Conservation (phyloP, 2,113 vertebrate species). For the Heliornis fulica region DNA sequence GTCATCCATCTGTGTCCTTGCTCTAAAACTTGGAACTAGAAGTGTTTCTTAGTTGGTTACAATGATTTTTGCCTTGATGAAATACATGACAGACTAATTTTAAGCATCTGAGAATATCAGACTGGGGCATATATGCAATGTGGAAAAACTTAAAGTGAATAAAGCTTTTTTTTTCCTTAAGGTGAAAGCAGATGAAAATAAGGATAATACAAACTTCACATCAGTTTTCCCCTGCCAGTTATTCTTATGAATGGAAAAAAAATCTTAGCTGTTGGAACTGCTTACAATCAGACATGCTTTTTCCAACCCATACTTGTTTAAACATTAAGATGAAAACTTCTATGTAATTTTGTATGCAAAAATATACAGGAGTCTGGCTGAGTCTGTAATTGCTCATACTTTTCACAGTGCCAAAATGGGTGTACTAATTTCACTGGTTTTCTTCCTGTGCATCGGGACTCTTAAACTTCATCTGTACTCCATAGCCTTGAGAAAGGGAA, state of each 20-base stretch:
- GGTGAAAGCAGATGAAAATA: constrained; percentile 14
- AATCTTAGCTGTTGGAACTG: neutral
- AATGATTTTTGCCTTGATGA: neutral
- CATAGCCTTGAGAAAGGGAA: neutral
- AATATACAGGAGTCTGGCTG: neutral
- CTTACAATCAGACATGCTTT: neutral
- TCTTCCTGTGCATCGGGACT: neutral
- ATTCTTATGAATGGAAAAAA: neutral
- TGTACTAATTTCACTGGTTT: neutral
- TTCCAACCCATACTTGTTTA: neutral
- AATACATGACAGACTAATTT: neutral
- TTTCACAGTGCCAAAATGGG: neutral
- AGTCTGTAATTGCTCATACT: too few species aligned
- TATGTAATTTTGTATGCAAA: neutral
- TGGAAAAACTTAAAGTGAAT: constrained; percentile 24
- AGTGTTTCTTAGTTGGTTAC: neutral
- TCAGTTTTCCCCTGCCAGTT: neutral
- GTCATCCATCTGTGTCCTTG: neutral
- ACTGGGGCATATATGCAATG: neutral
- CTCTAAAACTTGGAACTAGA: neutral
- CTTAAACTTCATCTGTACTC: neutral
- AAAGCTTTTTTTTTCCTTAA: neutral
- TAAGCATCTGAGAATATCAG: neutral
- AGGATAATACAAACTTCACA: neutral
- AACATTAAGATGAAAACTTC: neutral